Conservation (phyloP, 1,140 invertebrate species). For the Apocrypta bakeri region DNA sequence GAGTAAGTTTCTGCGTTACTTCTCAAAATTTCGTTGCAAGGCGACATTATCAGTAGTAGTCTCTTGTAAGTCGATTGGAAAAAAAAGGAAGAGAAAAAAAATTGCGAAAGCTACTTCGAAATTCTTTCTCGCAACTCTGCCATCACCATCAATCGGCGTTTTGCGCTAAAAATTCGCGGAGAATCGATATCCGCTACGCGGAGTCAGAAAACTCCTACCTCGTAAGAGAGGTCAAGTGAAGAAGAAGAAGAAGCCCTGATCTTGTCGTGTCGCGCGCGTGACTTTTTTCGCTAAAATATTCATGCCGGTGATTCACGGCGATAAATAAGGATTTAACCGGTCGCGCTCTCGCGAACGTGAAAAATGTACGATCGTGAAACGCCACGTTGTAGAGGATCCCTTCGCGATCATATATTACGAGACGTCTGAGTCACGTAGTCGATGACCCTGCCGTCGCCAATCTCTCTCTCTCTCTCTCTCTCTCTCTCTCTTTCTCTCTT, state of each 20-base stretch:
- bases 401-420: constrained; percentile 45
- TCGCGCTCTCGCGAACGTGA: constrained; percentile 41
- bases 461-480: constrained; percentile 2
- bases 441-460: constrained; percentile 54
- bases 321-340: constrained; percentile 58
- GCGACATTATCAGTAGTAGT: too few species aligned
- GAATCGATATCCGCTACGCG: not conserved
- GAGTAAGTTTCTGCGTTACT: too few species aligned
- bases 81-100: not conserved
- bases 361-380: constrained; percentile 52
- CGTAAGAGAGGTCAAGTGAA: not conserved
- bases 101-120: not conserved
- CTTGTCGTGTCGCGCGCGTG: not conserved
- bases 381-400: constrained; percentile 47
- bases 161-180: not conserved
- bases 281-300: constrained; percentile 55
- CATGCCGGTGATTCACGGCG: constrained; percentile 59
- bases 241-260: not conserved
- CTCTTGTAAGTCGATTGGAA: too few species aligned
- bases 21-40: too few species aligned
- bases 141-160: not conserved
- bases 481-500: constrained; percentile 30
- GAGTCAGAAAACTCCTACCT: not conserved
- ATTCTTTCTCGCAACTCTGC: not conserved
- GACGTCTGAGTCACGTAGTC: constrained; percentile 51